Base-by-base conservation (phyloP, 2,113 vertebrate genomes). In the Dipodomys ordii region DNA sequence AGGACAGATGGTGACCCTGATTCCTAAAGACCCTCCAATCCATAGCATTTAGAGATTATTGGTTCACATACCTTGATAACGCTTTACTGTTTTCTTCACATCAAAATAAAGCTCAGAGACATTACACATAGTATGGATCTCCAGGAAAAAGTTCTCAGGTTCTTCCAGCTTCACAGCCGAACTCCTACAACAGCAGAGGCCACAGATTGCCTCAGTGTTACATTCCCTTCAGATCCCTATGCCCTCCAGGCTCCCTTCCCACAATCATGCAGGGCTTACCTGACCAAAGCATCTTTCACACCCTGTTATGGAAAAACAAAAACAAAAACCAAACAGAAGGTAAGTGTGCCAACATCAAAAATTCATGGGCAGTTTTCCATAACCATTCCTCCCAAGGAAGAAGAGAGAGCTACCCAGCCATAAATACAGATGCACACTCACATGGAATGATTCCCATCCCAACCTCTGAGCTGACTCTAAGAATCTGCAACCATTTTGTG, bases 101-200 rank as follows among this genome's bases (percentile, higher is more conserved):
- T 96, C 90, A 3, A 96, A 87, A 81, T 95, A 96, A 22, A 93
- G 64, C 82, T 95, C 84, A 7, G 93, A 67, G 62, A 97, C 73
- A 44, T 78, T 62, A 27, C 83, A 95, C 3, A 3, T 11, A 9
- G 87, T 94, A 0, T 13, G 39, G 60, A 95, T 1, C 46, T 95
- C 73, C 92, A 93, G 46, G 64, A 69, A 28, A 2, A 65, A 0
- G 7, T 2, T 2, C 25, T 94, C 73, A 18, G 46, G 90, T 1
- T 0, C 20, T 13, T 96, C 90, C 46, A 93, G 81, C 5, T 49
- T 89, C 84, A 92, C 10, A n/a, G 46, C 81, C 39, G 11, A n/a
- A 64, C 68, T 78, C 88, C 96, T 96, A 64, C 57, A 77, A 80
- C 57, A 84, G n/a, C 71, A 89, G 76, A 95, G 82, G 22, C 16